Percentiles rank a stretch among this genome's conserved stretches.
These are phyloP conservation scores for Bufo bufo DNA, from an alignment of 2,113 vertebrate species.

Conservation along the genomic window DNA sequence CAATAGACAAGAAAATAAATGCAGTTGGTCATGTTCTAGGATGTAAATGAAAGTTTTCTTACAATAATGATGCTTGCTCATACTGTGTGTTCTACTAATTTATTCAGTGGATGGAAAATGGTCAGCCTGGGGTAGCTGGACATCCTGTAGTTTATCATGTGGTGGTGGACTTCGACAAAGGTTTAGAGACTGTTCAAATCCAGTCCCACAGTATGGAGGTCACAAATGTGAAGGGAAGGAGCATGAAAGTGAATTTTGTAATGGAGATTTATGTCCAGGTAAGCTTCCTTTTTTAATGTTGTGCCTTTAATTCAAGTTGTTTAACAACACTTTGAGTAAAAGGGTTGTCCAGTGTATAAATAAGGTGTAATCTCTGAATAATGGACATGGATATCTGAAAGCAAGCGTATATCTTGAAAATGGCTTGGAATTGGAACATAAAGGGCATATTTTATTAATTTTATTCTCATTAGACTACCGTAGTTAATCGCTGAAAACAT, in stretches of 20 bases:
- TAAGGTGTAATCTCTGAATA: no score
- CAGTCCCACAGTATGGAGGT: constrained; percentile 83
- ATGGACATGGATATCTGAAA: no score
- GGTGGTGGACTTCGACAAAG: constrained; percentile 88
- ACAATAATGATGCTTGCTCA: neutral
- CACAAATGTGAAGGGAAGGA: constrained; percentile 87
- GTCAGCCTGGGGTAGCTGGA: constrained; percentile 89
- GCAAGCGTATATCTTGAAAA: no score
- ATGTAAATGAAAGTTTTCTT: neutral
- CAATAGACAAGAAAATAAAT: neutral
- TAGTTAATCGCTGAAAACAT: no score
- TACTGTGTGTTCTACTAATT: constrained; percentile 35
- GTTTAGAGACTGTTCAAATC: constrained; percentile 84
- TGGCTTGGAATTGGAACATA: no score
- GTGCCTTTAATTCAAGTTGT: neutral
- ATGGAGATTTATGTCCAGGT: constrained; percentile 91
- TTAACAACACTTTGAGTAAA: no score
- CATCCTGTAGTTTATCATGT: constrained; percentile 87
- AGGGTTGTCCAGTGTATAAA: no score
- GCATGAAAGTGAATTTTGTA: constrained; percentile 89
- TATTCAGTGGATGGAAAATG: constrained; percentile 90
- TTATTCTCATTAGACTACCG: no score
- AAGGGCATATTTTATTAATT: no score
- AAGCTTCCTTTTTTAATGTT: constrained; percentile 62
- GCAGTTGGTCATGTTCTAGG: neutral